Evolutionary conservation across 1,140 invertebrate species (phyloP).

Genomic region (Drosophila aff.): DNA sequence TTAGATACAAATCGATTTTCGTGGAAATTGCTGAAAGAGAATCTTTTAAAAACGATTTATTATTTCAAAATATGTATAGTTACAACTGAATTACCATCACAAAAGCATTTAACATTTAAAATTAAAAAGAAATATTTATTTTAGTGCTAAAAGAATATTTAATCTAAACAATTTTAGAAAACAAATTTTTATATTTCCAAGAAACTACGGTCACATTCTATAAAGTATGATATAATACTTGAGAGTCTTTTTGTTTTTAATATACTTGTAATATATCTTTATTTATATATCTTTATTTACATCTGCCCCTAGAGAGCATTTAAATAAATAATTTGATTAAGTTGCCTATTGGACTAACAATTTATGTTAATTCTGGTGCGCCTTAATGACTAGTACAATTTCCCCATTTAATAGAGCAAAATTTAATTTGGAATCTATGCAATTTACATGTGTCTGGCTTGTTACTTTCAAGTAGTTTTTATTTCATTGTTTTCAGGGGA

Average conservation of each 20-base stretch:
- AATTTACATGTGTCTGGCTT: constrained; percentile 31
- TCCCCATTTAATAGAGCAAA: not conserved
- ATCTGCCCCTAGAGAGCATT: too few relatives aligned
- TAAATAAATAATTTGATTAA: too few relatives aligned
- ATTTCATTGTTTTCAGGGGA: constrained; percentile 35
- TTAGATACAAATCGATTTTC: constrained; percentile 18
- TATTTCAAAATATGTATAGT: not conserved
- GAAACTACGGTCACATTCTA: not conserved
- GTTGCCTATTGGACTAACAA: too few relatives aligned
- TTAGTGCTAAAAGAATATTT: not conserved
- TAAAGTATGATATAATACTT: not conserved
- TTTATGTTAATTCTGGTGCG: too few relatives aligned
- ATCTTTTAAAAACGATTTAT: not conserved
- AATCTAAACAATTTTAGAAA: not conserved
- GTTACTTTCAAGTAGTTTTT: constrained; percentile 22
- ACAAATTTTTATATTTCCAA: not conserved
- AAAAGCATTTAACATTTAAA: not conserved
- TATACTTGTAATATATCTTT: too few relatives aligned
- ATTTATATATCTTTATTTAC: too few relatives aligned
- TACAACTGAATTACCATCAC: not conserved
- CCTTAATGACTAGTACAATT: not conserved
- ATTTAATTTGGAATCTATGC: constrained; percentile 10
- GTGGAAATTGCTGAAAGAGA: not conserved
- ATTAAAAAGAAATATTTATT: too few relatives aligned
- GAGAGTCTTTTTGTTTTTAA: too few relatives aligned